These are phyloP conservation scores for Coracias cyanogaster DNA, from an alignment of 2,797 vertebrate genomes.

Conservation along the genomic window DNA sequence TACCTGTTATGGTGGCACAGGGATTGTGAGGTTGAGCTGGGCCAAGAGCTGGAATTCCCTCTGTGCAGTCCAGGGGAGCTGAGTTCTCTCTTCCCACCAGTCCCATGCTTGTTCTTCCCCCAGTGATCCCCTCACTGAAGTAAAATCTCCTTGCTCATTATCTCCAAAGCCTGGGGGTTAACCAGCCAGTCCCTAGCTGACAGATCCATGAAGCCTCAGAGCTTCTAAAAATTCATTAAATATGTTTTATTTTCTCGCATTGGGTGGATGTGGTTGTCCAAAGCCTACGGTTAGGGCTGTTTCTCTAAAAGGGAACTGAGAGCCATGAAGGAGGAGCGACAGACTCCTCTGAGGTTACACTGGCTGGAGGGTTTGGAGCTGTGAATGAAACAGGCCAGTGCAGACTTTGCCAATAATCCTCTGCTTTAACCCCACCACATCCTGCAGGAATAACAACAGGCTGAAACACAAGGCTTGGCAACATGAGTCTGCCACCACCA, in stretches of 20 bases:
- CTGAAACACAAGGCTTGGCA: background rate
- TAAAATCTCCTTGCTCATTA: background rate
- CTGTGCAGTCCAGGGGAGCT: background rate
- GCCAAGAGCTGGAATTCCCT: background rate
- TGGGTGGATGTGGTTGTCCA: background rate
- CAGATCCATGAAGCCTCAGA: background rate
- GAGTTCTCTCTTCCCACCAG: background rate
- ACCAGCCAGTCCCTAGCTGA: background rate
- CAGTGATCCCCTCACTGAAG: background rate
- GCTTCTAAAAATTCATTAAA: background rate
- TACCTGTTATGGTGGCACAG: background rate
- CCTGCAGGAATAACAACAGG: background rate
- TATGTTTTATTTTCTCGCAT: background rate
- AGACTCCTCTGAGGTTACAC: background rate
- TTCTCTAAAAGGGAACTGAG: background rate
- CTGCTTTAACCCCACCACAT: background rate
- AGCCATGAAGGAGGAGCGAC: background rate
- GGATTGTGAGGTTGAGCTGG: background rate
- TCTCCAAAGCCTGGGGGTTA: background rate
- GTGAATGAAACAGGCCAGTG: background rate
- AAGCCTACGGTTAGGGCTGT: fast-evolving
- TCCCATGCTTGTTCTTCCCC: background rate
- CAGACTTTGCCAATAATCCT: background rate
- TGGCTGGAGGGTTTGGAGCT: background rate
- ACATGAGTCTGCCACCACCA: fast-evolving